phyloP scores from a whole-genome alignment of 2,888 invertebrate species.

The Lamellibrachia satsuma region DNA sequence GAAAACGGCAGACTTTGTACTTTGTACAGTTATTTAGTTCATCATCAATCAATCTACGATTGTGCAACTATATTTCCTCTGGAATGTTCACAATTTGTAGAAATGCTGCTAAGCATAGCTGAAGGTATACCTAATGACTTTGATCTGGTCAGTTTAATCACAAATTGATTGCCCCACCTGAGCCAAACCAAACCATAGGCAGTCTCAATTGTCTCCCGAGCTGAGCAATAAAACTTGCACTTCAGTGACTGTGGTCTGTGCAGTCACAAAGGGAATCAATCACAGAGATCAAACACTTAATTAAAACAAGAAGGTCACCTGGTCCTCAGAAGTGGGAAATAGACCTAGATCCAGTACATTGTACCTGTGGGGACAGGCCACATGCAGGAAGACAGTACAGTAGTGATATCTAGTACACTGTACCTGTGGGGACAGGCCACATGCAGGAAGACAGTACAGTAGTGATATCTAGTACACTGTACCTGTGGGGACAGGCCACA shows the following conservation, averaged over 20 bases:
- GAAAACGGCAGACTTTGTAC: no score
- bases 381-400: not conserved
- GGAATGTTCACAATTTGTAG: no score
- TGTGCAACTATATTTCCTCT: no score
- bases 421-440: not conserved
- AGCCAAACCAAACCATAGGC: not conserved
- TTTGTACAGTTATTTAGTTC: no score
- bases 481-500: not conserved
- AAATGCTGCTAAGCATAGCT: no score
- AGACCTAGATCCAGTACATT: not conserved
- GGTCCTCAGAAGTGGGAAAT: not conserved
- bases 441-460: not conserved
- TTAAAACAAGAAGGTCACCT: not conserved
- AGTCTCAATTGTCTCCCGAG: not conserved
- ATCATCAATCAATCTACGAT: no score
- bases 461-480: not conserved
- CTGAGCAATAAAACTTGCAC: not conserved
- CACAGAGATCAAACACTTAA: not conserved
- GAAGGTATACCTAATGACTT: no score
- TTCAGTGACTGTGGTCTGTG: not conserved
- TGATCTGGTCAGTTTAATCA: no score
- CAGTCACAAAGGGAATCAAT: not conserved
- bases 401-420: not conserved
- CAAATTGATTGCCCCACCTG: not conserved
- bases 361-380: not conserved